Base-by-base conservation (phyloP, 2,797 vertebrate species). In the Fistularia tabacaria region DNA sequence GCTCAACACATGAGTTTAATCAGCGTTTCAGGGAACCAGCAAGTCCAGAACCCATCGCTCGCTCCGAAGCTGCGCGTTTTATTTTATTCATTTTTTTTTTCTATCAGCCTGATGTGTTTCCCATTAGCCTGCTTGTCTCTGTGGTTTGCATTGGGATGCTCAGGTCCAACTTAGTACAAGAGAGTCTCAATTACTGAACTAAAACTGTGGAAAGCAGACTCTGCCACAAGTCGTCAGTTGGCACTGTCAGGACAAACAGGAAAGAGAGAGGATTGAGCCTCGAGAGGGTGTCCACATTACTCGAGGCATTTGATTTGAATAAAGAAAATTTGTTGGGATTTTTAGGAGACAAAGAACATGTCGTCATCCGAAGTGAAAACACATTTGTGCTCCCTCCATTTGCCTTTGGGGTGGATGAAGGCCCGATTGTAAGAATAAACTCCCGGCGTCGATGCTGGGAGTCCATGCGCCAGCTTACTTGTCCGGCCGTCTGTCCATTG, bases 1-100 rank as follows among this genome's bases (percentile, higher is more conserved):
- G 60, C 37, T 51, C 73, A 73, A 76, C 76, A 89, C 68, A 84
- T 85, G 80, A 85, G 81, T 86, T 90, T 84, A 85, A 85, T 87
- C 76, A 85, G 68, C 64, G 82, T 84, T 85, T 87, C 71, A 76
- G 71, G 73, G 76, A 83, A 84, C 74, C 70, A 69, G 62, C 50
- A 73, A 75, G 66, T 77, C 76, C 74, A 67, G 60, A 75, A 65
- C 63, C 52, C 14, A 25, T 25, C 38, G 80, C 73, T 84, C 55
- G 71, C 73, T 15, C 68, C 71, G 69, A 66, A 66, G 51, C 79
- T 45, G 53, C 66, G 73, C 11, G n/a, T 54, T 76, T 45, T 43
- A 14, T 54, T 76, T 45, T 43, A 14, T 58, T 77, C 66, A 69
- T 62, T 51, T 53, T 77, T 39, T 51, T 14, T 78, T 82, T 85